These are phyloP conservation scores for Microtus montanus DNA, from an alignment of 2,113 vertebrate genomes.

Conservation along the genomic window DNA sequence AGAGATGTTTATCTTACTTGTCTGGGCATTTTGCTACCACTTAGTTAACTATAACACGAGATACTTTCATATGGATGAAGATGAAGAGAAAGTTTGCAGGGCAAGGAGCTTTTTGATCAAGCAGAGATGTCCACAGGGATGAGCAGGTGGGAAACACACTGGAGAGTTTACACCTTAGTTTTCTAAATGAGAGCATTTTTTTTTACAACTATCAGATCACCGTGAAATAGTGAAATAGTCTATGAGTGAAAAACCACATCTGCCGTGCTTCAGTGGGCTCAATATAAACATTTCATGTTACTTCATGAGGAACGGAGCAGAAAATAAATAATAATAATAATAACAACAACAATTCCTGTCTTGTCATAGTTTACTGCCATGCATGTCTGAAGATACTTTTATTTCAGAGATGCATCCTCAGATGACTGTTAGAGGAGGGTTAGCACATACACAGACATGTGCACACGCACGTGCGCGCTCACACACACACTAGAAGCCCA, in stretches of 20 bases:
- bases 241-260: constrained; percentile 48
- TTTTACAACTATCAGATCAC: constrained; percentile 72
- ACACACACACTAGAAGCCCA: neutral
- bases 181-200: constrained; percentile 73
- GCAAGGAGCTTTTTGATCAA: neutral
- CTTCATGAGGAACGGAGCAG: constrained; percentile 72
- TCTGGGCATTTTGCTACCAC: neutral
- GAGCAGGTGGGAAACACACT: neutral
- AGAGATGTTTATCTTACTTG: neutral
- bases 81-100: neutral
- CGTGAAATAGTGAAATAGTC: constrained; percentile 74
- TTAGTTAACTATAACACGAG: neutral
- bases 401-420: neutral
- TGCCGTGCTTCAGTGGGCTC: constrained; percentile 17
- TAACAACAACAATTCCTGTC: constrained; percentile 50
- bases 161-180: constrained; percentile 34
- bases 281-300: constrained; percentile 68
- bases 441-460: no score
- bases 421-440: neutral
- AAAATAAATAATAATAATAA: neutral
- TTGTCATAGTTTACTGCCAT: constrained; percentile 65
- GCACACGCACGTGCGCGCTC: neutral
- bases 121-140: neutral
- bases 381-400: neutral
- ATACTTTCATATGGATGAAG: neutral